Conservation (phyloP, 2,888 invertebrate genomes). For the Mycogona germanica region DNA sequence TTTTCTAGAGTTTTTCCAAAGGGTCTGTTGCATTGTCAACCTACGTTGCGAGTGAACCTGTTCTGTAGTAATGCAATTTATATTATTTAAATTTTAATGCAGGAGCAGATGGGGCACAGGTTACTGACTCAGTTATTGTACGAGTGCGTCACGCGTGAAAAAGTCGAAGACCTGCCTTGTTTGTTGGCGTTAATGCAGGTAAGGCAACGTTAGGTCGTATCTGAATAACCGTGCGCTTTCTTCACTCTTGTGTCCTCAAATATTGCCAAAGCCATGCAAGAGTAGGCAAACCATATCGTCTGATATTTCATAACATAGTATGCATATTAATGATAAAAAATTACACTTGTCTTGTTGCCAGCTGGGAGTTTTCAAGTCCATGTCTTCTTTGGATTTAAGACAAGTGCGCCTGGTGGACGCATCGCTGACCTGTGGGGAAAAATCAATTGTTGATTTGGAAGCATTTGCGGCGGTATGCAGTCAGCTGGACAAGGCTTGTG, state of each 20-base stretch:
- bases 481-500: constrained; percentile 3
- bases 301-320: neutral
- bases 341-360: too few species aligned
- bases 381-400: constrained; percentile 6
- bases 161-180: constrained; percentile 57
- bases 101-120: constrained; percentile 16
- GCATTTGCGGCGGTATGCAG: constrained; percentile 5
- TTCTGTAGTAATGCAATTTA: neutral
- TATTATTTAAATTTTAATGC: too few species aligned
- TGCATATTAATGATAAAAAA: too few species aligned
- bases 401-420: constrained; percentile 2
- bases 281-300: too few species aligned
- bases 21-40: neutral
- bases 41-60: neutral
- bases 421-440: neutral
- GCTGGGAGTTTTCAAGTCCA: neutral
- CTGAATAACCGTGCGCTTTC: too few species aligned
- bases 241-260: too few species aligned
- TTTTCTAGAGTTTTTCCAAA: too few species aligned
- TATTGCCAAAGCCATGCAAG: too few species aligned
- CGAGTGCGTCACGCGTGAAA: constrained; percentile 68
- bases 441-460: constrained; percentile 7
- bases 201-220: too few species aligned
- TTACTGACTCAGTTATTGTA: constrained; percentile 38
- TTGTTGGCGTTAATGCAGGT: constrained; percentile 40